phyloP scores from a whole-genome alignment of 2,888 invertebrate genomes.

The Nebria salina region DNA sequence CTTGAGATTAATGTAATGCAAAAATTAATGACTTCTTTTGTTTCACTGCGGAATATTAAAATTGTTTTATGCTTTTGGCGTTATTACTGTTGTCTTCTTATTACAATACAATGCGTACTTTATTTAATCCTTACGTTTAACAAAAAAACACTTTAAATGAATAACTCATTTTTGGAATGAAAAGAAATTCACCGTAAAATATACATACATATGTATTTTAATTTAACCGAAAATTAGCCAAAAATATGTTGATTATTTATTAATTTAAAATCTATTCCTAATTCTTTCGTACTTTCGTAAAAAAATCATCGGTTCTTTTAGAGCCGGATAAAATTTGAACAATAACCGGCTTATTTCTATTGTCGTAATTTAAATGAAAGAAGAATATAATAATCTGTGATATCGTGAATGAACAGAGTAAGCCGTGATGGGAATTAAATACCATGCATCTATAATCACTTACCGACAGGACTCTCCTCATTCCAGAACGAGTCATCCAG shows the following conservation, averaged over 20 bases:
- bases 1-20: conserved; percentile 14
- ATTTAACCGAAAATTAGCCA: no score
- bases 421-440: conserved; percentile 25
- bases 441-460: conserved; percentile 61
- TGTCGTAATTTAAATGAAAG: background rate
- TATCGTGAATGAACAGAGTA: conserved; percentile 25
- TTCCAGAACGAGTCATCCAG: conserved; percentile 94
- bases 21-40: conserved; percentile 38
- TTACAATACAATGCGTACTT: background rate
- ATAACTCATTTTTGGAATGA: background rate
- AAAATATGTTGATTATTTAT: no score
- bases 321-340: background rate
- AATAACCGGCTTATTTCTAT: background rate
- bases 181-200: no score
- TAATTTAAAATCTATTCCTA: no score
- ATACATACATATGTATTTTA: no score
- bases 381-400: background rate
- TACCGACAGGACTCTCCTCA: conserved; percentile 91
- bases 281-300: no score
- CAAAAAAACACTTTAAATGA: background rate
- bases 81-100: background rate
- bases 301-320: no score
- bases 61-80: conserved; percentile 26
- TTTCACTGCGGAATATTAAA: conserved; percentile 17
- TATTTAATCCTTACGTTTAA: background rate